Evolutionary conservation across 2,113 vertebrate genomes (phyloP).

Genomic region (Pelecanus crispus): DNA sequence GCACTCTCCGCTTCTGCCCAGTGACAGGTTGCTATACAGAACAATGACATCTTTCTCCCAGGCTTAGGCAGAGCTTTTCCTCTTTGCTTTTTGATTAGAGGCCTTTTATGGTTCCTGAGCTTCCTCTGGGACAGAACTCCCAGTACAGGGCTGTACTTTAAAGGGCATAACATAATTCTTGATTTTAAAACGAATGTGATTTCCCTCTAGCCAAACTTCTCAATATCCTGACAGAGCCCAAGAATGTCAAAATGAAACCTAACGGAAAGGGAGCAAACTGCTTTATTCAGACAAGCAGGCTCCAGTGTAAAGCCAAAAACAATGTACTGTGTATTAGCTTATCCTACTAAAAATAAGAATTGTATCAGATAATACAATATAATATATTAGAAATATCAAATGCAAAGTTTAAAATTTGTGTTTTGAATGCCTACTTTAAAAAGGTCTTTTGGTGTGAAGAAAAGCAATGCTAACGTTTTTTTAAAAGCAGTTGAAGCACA

Average conservation of each 20-base stretch:
- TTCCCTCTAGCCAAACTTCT: slow-evolving; percentile 17
- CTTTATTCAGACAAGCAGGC: background rate
- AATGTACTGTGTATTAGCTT: background rate
- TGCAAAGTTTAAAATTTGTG: background rate
- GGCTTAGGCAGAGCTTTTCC: background rate
- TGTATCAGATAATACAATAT: background rate
- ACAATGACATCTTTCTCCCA: background rate
- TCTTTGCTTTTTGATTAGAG: background rate
- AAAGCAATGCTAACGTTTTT: background rate
- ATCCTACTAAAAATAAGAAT: background rate
- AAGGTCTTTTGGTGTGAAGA: background rate
- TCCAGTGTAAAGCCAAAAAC: background rate
- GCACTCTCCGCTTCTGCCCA: background rate
- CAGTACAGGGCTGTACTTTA: background rate
- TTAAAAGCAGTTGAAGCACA: background rate
- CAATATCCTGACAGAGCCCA: background rate
- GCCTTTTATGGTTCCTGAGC: background rate
- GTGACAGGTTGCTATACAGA: background rate
- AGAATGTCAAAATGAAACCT: background rate
- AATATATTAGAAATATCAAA: background rate
- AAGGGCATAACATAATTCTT: background rate
- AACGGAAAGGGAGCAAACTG: background rate
- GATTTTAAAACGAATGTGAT: background rate
- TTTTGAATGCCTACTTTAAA: background rate
- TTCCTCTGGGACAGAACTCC: slow-evolving; percentile 1